Evolutionary conservation across 2,797 vertebrate species (phyloP), one percentile per base, ranked within the genome.

Genomic region (Paratrypauchen microcephalus): DNA sequence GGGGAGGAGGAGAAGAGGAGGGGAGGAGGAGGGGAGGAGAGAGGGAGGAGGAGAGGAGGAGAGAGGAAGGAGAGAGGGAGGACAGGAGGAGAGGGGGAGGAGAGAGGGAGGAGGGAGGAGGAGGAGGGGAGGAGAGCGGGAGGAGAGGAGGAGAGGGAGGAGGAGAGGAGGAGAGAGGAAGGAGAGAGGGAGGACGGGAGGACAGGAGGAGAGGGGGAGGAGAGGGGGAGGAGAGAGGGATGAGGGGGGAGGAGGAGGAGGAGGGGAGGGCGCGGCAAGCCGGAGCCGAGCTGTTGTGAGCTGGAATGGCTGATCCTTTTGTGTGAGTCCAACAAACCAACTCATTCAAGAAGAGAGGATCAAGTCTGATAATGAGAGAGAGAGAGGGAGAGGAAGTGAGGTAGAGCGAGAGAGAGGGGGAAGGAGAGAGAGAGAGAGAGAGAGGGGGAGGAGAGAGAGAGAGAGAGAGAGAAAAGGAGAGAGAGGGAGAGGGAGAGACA

Each of bases 301-400:
- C 63, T 57, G 65, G 81, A 76, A 80, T 87, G 82, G 86, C 74
- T 84, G 84, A 88, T 88, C 87, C 86, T 87, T 85, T 87, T 89
- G 89, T 91, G 83, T 83, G 86, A 88, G 85, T 89, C 88, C 88
- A 92, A 94, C 92, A 94, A 94, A 91, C 91, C 78, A 77, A 80
- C 87, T 88, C 87, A 91, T 94, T 94, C 90, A 65, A 77, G 26
- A 67, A 86, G 81, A 83, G 87, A 86, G 85, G 88, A 89, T 92
- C 91, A 93, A 92, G 87, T 90, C 88, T 89, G 84, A 90, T 93
- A 94, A 94, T 92, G 92, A 94, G 21, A 7, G n/a, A 59, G 66
- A 77, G 26, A 64, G 24, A 19, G 69, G 63, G 69, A 64, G 52
- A 70, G 75, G 76, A 77, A 9, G 21, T 4, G 21, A 1, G 23